Evolutionary conservation across 2,113 vertebrate species (phyloP).

Genomic region (Sprattus sprattus): DNA sequence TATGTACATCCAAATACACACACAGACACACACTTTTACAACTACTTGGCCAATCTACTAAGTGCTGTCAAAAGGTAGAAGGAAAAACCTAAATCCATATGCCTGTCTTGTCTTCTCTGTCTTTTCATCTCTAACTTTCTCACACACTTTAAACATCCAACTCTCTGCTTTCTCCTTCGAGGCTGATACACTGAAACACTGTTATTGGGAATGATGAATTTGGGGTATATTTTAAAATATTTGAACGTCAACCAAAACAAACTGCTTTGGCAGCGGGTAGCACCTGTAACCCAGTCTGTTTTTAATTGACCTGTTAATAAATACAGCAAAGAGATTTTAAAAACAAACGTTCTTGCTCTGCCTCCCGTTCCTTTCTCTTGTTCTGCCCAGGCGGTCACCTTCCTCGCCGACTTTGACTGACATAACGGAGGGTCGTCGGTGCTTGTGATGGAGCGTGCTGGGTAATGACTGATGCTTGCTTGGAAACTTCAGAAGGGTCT

Average conservation of each 20-base stretch:
- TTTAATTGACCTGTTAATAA: too few relatives aligned
- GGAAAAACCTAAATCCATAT: background rate
- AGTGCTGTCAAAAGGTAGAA: background rate
- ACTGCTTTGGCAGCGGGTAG: too few relatives aligned
- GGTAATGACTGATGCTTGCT: background rate
- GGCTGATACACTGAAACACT: background rate
- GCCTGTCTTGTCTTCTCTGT: too few relatives aligned
- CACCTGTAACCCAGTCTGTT: too few relatives aligned
- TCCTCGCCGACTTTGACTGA: background rate
- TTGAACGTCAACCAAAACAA: too few relatives aligned
- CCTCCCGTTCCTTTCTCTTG: background rate
- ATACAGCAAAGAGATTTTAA: background rate
- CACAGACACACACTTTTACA: background rate
- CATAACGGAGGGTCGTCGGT: background rate
- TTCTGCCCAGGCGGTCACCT: background rate
- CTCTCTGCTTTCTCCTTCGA: background rate
- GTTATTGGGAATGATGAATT: background rate
- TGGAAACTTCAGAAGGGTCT: background rate
- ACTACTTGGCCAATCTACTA: background rate
- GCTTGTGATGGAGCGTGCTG: background rate
- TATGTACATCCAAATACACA: background rate
- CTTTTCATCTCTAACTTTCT: background rate
- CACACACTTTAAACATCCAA: background rate
- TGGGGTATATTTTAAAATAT: background rate
- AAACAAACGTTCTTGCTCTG: background rate